A percentile compares a stretch with the other conserved stretches of the same genome.
These are phyloP conservation scores for Parambassis ranga DNA, from an alignment of 2,797 vertebrate genomes.

Conservation along the genomic window DNA sequence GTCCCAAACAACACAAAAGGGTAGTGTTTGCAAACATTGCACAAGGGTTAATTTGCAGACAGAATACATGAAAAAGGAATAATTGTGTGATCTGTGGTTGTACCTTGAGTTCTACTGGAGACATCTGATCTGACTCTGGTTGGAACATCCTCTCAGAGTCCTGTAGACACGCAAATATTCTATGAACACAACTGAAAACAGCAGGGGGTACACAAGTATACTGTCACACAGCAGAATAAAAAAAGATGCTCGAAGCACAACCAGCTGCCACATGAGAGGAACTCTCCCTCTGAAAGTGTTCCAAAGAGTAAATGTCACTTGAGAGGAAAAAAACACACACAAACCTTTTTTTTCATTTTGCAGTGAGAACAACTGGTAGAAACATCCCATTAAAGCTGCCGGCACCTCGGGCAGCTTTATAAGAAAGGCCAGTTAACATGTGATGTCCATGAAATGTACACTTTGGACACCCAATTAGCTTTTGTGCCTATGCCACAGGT, in stretches of 20 bases:
- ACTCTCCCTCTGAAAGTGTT: slow-evolving; percentile 59
- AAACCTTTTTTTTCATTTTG: slow-evolving; percentile 7
- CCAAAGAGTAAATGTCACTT: slow-evolving; percentile 53
- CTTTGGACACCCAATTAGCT: neutral
- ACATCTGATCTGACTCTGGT: slow-evolving; percentile 77
- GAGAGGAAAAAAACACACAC: slow-evolving; percentile 25
- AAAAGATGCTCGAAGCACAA: slow-evolving; percentile 1
- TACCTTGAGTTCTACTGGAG: slow-evolving; percentile 67
- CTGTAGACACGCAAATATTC: slow-evolving; percentile 39
- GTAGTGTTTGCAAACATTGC: too few relatives aligned
- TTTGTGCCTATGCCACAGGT: neutral
- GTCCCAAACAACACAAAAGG: too few relatives aligned
- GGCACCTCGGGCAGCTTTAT: too few relatives aligned
- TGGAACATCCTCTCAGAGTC: slow-evolving; percentile 73
- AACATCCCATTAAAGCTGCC: slow-evolving; percentile 64
- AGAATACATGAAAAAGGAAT: neutral
- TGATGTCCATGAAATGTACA: neutral
- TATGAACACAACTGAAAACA: neutral
- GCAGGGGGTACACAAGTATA: neutral
- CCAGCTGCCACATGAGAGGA: slow-evolving; percentile 54
- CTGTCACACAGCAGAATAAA: neutral
- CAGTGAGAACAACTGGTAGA: slow-evolving; percentile 24
- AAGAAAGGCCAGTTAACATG: too few relatives aligned
- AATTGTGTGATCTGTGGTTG: neutral
- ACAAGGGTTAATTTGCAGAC: too few relatives aligned